phyloP scores from a whole-genome alignment of 2,113 vertebrate species.

The Notothenia coriiceps region DNA sequence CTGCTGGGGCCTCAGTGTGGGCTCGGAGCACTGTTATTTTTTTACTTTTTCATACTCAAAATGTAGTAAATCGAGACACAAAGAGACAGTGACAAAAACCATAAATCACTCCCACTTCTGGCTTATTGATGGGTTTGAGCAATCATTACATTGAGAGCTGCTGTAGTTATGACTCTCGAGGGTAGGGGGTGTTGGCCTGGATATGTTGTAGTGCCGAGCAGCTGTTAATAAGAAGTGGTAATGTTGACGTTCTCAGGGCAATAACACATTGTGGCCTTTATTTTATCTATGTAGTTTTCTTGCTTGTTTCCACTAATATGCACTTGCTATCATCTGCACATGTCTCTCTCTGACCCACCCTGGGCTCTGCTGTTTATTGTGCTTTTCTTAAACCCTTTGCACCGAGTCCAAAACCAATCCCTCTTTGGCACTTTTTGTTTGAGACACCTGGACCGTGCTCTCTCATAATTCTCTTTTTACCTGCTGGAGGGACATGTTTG shows the following conservation, averaged over 20 bases:
- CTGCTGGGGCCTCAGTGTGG: constrained; percentile 48
- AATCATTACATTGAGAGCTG: constrained; percentile 59
- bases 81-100: constrained; percentile 46
- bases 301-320: constrained; percentile 21
- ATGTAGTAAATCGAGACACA: constrained; percentile 47
- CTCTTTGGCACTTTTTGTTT: constrained; percentile 64
- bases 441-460: constrained; percentile 68
- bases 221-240: constrained; percentile 65
- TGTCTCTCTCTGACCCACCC: constrained; percentile 46
- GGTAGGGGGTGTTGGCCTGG: constrained; percentile 61
- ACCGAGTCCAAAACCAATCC: constrained; percentile 60
- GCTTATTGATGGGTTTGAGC: constrained; percentile 66
- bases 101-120: constrained; percentile 59
- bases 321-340: constrained; percentile 26
- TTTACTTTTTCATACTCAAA: constrained; percentile 38
- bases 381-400: constrained; percentile 60
- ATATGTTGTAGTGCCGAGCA: constrained; percentile 52
- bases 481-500: constrained; percentile 65
- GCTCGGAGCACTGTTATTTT: constrained; percentile 46
- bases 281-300: constrained; percentile 37
- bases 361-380: constrained; percentile 56
- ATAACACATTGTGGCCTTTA: constrained; percentile 65
- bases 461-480: constrained; percentile 58
- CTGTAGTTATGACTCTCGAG: constrained; percentile 50
- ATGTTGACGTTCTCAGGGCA: constrained; percentile 49